Percentiles rank a stretch among this genome's conserved stretches.
Evolutionary conservation across 2,113 vertebrate genomes (phyloP).

Genomic region (Progne subis): DNA sequence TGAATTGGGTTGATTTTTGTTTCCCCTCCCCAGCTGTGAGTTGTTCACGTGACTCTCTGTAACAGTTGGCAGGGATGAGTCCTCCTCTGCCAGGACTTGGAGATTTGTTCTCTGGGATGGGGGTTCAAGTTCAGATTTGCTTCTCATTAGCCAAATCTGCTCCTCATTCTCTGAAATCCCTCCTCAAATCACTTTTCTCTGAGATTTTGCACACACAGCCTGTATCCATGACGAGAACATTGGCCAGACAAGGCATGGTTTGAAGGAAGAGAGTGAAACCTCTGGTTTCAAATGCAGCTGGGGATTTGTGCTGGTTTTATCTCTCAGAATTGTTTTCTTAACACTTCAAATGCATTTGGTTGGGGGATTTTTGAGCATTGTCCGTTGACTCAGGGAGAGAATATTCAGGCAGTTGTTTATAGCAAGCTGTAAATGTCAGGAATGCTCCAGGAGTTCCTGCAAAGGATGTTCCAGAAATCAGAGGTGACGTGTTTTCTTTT

Average conservation of each 20-base stretch:
- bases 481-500: not conserved
- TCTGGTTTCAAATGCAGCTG: accelerated
- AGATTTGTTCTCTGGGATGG: not conserved
- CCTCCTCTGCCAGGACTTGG: not conserved
- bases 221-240: accelerated
- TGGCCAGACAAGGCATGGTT: not conserved
- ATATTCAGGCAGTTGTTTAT: constrained; percentile 6
- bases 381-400: not conserved
- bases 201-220: not conserved
- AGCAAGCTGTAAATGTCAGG: not conserved
- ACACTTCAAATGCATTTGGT: not conserved
- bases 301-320: not conserved
- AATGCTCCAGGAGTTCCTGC: not conserved
- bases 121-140: not conserved
- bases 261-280: not conserved
- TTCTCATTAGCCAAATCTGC: not conserved
- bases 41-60: not conserved
- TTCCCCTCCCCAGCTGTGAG: not conserved
- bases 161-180: not conserved
- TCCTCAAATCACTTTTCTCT: not conserved
- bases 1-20: not conserved
- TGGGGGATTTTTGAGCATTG: not conserved
- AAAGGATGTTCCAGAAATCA: not conserved
- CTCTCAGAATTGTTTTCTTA: not conserved
- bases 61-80: not conserved